A percentile compares a stretch with the other conserved stretches of the same genome.
Evolutionary conservation across 2,113 vertebrate species (phyloP).

Genomic region (Etia nguti): DNA sequence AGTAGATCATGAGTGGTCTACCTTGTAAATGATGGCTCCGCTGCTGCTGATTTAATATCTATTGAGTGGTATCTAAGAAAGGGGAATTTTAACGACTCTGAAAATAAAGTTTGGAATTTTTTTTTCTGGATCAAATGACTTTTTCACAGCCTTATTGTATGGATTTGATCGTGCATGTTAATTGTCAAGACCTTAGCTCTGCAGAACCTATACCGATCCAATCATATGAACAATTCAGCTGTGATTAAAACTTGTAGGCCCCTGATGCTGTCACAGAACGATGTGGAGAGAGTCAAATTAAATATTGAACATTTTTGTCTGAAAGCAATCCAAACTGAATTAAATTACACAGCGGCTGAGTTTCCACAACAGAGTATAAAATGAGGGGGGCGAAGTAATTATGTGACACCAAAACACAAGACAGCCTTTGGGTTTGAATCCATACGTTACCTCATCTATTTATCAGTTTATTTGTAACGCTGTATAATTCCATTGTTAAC

Average conservation of each 20-base stretch:
- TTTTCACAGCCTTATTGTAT: background rate
- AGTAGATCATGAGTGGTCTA: background rate
- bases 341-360: constrained; percentile 1
- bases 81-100: background rate
- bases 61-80: background rate
- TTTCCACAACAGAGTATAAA: background rate
- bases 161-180: background rate
- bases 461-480: background rate
- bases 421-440: background rate
- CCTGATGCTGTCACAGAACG: background rate
- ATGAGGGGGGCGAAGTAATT: background rate
- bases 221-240: background rate
- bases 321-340: background rate
- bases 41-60: background rate
- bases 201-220: background rate
- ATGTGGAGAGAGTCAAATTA: background rate
- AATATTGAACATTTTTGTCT: background rate
- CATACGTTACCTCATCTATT: background rate
- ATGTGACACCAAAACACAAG: background rate
- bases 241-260: background rate
- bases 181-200: background rate
- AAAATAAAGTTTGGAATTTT: background rate
- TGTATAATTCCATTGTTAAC: background rate
- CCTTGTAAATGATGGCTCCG: background rate
- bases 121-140: background rate